A percentile compares a stretch with the other conserved stretches of the same genome.
Evolutionary conservation across 64 coral and sea anemone genomes (phyloP).

Genomic region (Montipora cactus): DNA sequence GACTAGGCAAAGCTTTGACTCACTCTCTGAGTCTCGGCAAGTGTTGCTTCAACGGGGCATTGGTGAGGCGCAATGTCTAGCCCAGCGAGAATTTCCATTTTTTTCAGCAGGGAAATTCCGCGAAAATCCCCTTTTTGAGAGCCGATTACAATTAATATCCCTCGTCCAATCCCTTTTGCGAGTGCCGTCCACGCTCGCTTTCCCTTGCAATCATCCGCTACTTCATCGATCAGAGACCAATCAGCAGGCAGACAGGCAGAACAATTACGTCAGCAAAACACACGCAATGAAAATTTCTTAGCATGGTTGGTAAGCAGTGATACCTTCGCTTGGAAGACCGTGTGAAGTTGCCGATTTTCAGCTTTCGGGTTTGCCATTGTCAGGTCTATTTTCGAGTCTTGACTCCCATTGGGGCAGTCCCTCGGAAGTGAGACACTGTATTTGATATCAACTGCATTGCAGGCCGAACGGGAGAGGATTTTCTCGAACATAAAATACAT

Average conservation of each 20-base stretch:
- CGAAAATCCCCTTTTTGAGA: conserved; percentile 31
- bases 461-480: neutral
- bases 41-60: neutral
- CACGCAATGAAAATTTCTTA: conserved; percentile 72
- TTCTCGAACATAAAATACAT: neutral
- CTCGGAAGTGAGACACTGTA: neutral
- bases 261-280: conserved; percentile 70
- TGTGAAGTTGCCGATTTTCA: conserved; percentile 26
- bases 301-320: conserved; percentile 54
- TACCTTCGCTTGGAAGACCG: neutral
- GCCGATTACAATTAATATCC: conserved; percentile 43
- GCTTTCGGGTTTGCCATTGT: neutral
- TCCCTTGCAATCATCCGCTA: conserved; percentile 42
- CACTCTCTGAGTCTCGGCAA: neutral
- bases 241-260: conserved; percentile 7
- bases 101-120: conserved; percentile 1
- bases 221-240: conserved; percentile 27
- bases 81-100: conserved; percentile 25
- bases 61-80: neutral
- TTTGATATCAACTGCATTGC: neutral
- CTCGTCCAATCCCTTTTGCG: conserved; percentile 41
- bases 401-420: neutral
- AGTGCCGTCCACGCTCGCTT: conserved; percentile 2
- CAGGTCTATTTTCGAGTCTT: neutral
- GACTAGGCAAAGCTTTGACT: neutral